Conservation (phyloP, 2,888 invertebrate species). For the Dusona sp. region DNA sequence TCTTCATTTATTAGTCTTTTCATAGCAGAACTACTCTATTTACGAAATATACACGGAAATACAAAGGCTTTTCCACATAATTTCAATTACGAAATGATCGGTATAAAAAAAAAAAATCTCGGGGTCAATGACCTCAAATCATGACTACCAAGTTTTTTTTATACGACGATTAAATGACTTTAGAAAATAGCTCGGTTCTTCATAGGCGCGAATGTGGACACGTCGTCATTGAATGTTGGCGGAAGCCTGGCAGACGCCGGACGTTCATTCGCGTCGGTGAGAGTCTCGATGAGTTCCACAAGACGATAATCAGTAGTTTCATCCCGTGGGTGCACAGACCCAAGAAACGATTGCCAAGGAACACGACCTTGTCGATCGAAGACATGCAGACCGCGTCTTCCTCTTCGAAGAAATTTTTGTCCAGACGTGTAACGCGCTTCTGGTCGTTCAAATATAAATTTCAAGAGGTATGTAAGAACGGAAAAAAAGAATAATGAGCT, state of each 20-base stretch:
- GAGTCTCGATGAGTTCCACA: constrained; percentile 57
- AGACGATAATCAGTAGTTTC: constrained; percentile 49
- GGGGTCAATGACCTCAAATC: background rate
- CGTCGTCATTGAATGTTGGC: constrained; percentile 69
- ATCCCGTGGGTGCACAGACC: constrained; percentile 65
- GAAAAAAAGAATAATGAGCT: constrained; percentile 29
- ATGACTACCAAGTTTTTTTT: too few species aligned
- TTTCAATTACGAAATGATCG: background rate
- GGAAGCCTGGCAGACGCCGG: constrained; percentile 80
- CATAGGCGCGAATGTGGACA: constrained; percentile 56
- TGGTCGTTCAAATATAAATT: constrained; percentile 24
- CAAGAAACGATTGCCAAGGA: constrained; percentile 64
- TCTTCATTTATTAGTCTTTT: background rate
- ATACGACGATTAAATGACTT: constrained; percentile 22
- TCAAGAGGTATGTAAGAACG: background rate
- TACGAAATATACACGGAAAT: background rate
- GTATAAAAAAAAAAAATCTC: background rate
- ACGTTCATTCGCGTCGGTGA: constrained; percentile 70
- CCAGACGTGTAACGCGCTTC: constrained; percentile 39
- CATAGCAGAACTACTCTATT: background rate
- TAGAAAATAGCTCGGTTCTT: constrained; percentile 10
- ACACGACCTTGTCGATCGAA: constrained; percentile 79
- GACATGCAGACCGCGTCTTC: constrained; percentile 80
- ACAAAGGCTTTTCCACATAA: background rate
- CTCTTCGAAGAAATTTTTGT: constrained; percentile 78